Base-by-base conservation (phyloP, 2,888 invertebrate genomes). In the Chymomyza procnemis region DNA sequence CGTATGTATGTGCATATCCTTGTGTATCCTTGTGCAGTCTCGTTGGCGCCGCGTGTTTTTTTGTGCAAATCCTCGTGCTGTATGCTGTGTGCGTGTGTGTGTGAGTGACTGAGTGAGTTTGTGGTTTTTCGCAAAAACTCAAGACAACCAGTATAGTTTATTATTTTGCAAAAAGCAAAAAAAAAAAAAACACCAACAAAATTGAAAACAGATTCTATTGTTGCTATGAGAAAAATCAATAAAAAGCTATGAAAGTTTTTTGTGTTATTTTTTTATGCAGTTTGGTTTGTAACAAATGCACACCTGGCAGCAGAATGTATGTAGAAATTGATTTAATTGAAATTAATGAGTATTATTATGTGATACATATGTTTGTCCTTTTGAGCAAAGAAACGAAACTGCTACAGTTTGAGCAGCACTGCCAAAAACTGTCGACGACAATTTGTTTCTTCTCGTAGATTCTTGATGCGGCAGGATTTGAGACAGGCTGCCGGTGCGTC, bases 1-100 rank as follows among this genome's bases (percentile, higher is more conserved):
- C 55, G 54, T 48, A 55, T 60, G 48, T 52, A 34, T 58, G 26
- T 64, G 12, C 14, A 64, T 62, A 69, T 76, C 76, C 73, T 72
- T 87, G 74, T 79, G 83, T 81, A 81, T 81, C 81, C 81, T 87
- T 69, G 69, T 63, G 66, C 66, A 86, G 88, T 88, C 83, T 87
- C 83, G 67, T 74, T 86, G 83, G 88, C 83, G 83, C 83, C 83
- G 88, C 83, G 85, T 87, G 88, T 80, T 80, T 72, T 26, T 26
- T n/a, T n/a, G n/a, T 59, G 61, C 41, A 46, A 64, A 52, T 30
- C 62, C 66, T 71, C 71, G 69, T 85, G 72, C n/a, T n/a, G n/a
- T n/a, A n/a, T n/a, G n/a, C n/a, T n/a, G n/a, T 62, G 41, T 66
- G 46, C 55, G 57, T 26, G 12, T n/a, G 54, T 64, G 52, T 70